phyloP scores from a whole-genome alignment of 2,888 invertebrate genomes.

The Eupithecia pulchellata region DNA sequence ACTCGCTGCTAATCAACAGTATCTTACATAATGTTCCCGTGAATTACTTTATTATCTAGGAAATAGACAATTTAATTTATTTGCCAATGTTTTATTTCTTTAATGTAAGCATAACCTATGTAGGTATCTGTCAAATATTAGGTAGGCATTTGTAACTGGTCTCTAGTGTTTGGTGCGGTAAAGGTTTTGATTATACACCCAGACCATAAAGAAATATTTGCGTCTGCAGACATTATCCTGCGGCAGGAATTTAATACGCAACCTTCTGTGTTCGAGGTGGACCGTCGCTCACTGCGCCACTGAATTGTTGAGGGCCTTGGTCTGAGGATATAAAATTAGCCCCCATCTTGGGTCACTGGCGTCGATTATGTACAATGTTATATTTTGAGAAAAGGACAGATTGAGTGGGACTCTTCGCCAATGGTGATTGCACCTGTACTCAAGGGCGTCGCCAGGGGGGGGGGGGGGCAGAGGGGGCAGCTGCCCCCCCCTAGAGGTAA shows the following conservation, averaged over 20 bases:
- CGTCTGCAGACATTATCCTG: neutral
- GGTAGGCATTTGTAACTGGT: neutral
- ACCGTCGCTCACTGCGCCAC: neutral
- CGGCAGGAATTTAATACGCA: neutral
- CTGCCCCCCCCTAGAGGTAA: too few relatives aligned
- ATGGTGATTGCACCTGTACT: too few relatives aligned
- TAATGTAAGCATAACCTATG: neutral
- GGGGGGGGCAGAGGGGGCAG: too few relatives aligned
- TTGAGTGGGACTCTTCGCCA: too few relatives aligned
- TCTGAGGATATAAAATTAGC: neutral
- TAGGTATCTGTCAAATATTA: neutral
- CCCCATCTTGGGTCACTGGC: too few relatives aligned
- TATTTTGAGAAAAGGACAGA: too few relatives aligned
- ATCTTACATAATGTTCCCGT: slow-evolving; percentile 35
- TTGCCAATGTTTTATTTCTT: slow-evolving; percentile 38
- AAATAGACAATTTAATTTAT: slow-evolving; percentile 61
- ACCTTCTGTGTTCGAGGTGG: neutral
- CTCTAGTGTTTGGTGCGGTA: neutral
- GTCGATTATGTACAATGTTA: too few relatives aligned
- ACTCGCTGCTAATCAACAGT: slow-evolving; percentile 49
- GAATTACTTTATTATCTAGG: slow-evolving; percentile 72
- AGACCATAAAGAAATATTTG: neutral
- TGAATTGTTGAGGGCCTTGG: neutral
- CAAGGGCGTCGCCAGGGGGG: too few relatives aligned
- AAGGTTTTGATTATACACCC: neutral